phyloP scores from a whole-genome alignment of 2,797 vertebrate genomes.

The Tamandua tetradactyla region DNA sequence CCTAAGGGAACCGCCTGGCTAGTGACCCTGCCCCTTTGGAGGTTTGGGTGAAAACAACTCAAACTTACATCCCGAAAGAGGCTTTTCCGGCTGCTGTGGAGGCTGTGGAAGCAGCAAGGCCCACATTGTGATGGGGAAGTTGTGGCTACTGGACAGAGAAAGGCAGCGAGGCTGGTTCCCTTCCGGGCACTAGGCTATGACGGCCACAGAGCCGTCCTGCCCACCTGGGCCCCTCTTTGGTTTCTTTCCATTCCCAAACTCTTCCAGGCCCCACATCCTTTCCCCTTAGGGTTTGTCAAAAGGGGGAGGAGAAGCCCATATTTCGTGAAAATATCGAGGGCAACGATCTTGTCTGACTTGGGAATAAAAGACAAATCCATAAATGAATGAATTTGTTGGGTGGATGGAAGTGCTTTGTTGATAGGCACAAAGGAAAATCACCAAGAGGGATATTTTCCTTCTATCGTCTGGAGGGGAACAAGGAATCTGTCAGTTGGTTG shows the following conservation, averaged over 20 bases:
- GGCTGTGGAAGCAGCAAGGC: background rate
- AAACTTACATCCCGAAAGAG: background rate
- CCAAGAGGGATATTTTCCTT: background rate
- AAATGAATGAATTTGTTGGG: background rate
- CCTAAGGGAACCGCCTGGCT: background rate
- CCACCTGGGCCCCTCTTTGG: background rate
- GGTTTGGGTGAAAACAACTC: background rate
- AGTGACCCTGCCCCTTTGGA: background rate
- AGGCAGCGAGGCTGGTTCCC: background rate
- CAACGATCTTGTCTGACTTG: background rate
- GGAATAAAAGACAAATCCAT: background rate
- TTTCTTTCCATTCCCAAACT: background rate
- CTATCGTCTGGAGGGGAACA: background rate
- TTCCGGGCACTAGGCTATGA: background rate
- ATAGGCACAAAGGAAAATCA: background rate
- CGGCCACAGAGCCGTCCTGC: background rate
- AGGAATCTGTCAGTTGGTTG: background rate
- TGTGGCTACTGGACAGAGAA: background rate
- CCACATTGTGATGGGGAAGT: background rate
- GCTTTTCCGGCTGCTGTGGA: background rate
- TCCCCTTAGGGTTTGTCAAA: background rate
- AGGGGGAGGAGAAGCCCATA: background rate
- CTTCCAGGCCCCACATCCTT: background rate
- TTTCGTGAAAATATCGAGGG: background rate
- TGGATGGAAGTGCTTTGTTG: background rate